A percentile compares a stretch with the other conserved stretches of the same genome.
Evolutionary conservation across 2,888 invertebrate genomes (phyloP).

Genomic region (Anthophora plumipes): DNA sequence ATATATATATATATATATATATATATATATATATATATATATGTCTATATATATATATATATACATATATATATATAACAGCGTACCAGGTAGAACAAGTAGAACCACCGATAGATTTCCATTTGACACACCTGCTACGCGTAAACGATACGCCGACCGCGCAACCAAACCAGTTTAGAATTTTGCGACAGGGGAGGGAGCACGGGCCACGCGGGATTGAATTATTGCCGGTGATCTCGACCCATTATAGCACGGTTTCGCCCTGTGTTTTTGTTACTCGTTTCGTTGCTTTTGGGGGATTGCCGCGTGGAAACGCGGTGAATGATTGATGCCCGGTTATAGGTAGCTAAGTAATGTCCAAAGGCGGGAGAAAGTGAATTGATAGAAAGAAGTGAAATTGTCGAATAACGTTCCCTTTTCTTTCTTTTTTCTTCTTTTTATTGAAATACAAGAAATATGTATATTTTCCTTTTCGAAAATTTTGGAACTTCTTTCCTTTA

Average conservation of each 20-base stretch:
- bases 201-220: slow-evolving; percentile 28
- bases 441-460: too few species aligned
- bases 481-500: too few species aligned
- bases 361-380: background rate
- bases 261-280: background rate
- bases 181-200: slow-evolving; percentile 38
- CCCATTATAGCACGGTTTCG: slow-evolving; percentile 27
- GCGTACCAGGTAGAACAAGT: slow-evolving; percentile 51
- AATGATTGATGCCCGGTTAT: slow-evolving; percentile 6
- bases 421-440: background rate
- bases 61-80: too few species aligned
- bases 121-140: slow-evolving; percentile 59
- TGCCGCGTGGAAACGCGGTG: background rate
- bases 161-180: slow-evolving; percentile 33
- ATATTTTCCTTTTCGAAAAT: too few species aligned
- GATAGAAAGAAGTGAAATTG: slow-evolving; percentile 3
- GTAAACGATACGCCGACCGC: slow-evolving; percentile 55
- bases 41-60: too few species aligned
- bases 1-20: too few species aligned
- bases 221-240: slow-evolving; percentile 50
- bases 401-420: background rate
- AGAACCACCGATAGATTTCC: slow-evolving; percentile 56
- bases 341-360: background rate
- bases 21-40: too few species aligned
- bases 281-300: slow-evolving; percentile 1